Percentiles rank a stretch among this genome's conserved stretches.
Evolutionary conservation across 2,797 vertebrate genomes (phyloP).

Genomic region (Xiphorhynchus erythropygius): DNA sequence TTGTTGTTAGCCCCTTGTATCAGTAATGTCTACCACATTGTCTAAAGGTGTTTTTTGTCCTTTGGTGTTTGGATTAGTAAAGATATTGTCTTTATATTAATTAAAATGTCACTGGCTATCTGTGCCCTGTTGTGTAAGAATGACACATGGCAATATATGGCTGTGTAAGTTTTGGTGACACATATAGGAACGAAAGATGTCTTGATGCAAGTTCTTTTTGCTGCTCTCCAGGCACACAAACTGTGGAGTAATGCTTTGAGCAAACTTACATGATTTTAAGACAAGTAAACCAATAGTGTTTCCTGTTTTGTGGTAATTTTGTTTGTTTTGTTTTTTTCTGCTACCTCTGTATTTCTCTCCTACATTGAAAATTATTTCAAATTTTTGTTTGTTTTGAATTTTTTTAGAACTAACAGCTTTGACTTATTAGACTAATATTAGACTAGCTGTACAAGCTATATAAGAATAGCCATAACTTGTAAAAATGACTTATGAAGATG

Average conservation of each 20-base stretch:
- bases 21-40: background rate
- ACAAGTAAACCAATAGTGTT: background rate
- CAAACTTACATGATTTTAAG: background rate
- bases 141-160: background rate
- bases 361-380: background rate
- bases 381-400: background rate
- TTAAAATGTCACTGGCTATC: background rate
- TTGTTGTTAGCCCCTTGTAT: background rate
- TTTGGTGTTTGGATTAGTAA: background rate
- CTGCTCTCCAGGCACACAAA: background rate
- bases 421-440: background rate
- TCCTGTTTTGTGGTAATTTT: background rate
- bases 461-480: background rate
- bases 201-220: background rate
- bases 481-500: background rate
- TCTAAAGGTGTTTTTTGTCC: background rate
- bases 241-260: background rate
- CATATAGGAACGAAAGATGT: background rate
- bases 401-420: background rate
- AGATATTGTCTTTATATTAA: background rate
- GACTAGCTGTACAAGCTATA: background rate
- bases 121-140: background rate
- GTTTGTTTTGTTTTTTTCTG: rapidly evolving
- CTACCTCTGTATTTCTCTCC: background rate
- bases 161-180: background rate